A percentile compares a stretch with the other conserved stretches of the same genome.
Conservation (phyloP, 2,113 vertebrate genomes). For the Tyto alba region DNA sequence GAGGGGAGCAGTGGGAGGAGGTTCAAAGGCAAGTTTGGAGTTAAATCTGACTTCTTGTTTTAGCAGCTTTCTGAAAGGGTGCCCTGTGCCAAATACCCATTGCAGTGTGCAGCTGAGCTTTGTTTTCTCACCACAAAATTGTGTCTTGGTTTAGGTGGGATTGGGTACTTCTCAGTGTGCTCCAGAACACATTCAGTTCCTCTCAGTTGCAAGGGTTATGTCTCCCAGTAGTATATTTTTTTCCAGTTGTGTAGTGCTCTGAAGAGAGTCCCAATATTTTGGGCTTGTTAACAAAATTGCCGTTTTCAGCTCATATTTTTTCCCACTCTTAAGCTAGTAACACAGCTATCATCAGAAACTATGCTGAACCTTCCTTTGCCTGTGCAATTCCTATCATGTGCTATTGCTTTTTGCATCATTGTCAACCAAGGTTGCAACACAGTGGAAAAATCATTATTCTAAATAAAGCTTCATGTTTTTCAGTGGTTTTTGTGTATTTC, state of each 20-base stretch:
- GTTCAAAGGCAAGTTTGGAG: not conserved
- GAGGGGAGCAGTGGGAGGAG: accelerated
- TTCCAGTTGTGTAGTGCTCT: not conserved
- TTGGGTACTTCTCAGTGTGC: not conserved
- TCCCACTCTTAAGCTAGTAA: not conserved
- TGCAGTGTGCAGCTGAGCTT: not conserved
- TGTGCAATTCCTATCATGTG: not conserved
- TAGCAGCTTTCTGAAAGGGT: not conserved
- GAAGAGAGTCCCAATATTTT: not conserved
- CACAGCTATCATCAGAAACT: not conserved
- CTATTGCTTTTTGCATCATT: not conserved
- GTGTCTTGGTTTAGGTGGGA: not conserved
- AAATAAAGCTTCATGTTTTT: not conserved
- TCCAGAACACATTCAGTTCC: not conserved
- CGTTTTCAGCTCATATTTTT: not conserved
- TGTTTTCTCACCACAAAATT: not conserved
- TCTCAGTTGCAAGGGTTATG: not conserved
- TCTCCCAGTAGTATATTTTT: not conserved
- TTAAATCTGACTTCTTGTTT: not conserved
- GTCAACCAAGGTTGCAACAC: not conserved
- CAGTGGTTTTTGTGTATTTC: not conserved
- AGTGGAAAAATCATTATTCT: conserved; percentile 36
- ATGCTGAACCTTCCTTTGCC: not conserved
- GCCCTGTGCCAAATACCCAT: accelerated
- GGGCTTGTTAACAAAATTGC: not conserved